Base-by-base conservation (phyloP, 1,140 invertebrate species). In the Pogonomyrmex barbatus region DNA sequence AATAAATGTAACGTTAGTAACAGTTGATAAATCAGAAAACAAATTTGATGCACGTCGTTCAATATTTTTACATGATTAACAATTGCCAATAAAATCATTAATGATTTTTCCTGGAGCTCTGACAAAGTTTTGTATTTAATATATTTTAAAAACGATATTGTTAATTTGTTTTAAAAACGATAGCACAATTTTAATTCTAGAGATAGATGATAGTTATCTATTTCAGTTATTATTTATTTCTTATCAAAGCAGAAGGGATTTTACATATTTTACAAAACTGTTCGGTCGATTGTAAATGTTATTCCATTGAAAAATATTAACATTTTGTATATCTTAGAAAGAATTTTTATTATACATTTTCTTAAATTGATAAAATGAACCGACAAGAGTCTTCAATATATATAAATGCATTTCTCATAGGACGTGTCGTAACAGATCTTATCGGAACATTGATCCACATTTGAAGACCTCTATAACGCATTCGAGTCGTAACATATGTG, bases 21-120 rank as follows among this genome's bases (percentile, higher is more conserved):
- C 45, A 45, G 33, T 2, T 33, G 71, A 76, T 76, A 60, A 58
- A 58, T 12, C n/a, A 76, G 52, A n/a, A 60, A 76, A 45, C 36
- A 12, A 58, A 54, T 45, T 58, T 76, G 6, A 30, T 12, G 33
- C 0, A 56, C 0, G 24, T 10, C 2, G 56, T 14, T 5, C 24
- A 45, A 33, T 33, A 42, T 14, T 30, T 33, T 14, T 2, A 76
- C 8, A 24, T 12, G 33, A 3, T 77, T 54, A 36, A n/a, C 30
- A 3, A 52, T 8, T 45, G 39, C 14, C 10, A 50, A 73, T 73
- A 73, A 71, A 71, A 0, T 45, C 8, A 9, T 12, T 30, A 30
- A 47, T 14, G 3, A 33, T 36, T 45, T 54, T 24, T 24, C 24
- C 8, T 24, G 14, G 36, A 2, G 39, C n/a, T 45, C 24, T 24